Base-by-base conservation (phyloP, 64 coral and sea anemone species). In the Pocillopora damicornis region DNA sequence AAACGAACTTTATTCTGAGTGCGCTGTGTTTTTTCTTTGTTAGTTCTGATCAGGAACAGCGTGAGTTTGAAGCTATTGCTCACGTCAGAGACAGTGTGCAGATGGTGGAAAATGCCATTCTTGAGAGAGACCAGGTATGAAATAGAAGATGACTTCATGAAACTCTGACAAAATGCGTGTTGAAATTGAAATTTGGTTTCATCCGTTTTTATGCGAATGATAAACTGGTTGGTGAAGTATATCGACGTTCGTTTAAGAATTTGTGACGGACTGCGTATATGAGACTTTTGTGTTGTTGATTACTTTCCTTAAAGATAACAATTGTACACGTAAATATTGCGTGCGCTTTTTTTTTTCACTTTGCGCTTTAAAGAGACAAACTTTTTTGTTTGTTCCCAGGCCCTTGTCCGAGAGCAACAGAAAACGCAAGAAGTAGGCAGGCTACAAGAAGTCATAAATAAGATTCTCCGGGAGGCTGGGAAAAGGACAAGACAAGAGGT, bases 81-180 rank as follows among this genome's bases (percentile, higher is more conserved):
- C 97, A 99, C 34, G 97, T 99, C 45, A 86, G 90, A 42, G 97
- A 99, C 77, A 99, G 97, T 59, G 91, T 95, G 13, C 97, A 99
- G 90, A 81, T 99, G 90, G 97, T 99, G 58, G 97, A 99, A 76
- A 99, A 95, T 83, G 97, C 97, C 11, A 86, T 99, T 60, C 76
- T 99, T 20, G 97, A 99, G 67, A 89, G 97, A 86, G 97, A 99
- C 20, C 97, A 99, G 97, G 97, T 99, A 15, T 56, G 75, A n/a
- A 20, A 7, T 1, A 17, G 13, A 51, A 58, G 14, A 26, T 64
- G 17, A 37, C 14, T 11, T 20, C 61, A 45, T 76, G 61, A 5
- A 75, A 74, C 72, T 34, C 20, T n/a, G 17, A 4, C 30, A 16
- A 61, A 56, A 88, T 10, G 26, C 36, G 23, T n/a, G n/a, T 38